Evolutionary conservation across 1,140 invertebrate species (phyloP).

Genomic region (Aethina tumida): DNA sequence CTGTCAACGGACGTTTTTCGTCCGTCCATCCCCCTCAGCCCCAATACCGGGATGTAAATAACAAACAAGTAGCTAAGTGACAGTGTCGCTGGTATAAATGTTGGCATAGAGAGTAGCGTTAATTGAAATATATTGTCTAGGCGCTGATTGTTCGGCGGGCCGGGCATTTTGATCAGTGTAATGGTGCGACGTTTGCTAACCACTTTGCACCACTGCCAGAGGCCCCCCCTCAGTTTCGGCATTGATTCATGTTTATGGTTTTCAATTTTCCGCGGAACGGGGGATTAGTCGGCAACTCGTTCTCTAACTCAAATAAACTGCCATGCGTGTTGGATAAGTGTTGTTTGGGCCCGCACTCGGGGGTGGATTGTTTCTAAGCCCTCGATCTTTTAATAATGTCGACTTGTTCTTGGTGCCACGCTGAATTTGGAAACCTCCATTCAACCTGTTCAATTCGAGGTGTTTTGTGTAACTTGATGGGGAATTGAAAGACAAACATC

Average conservation of each 20-base stretch:
- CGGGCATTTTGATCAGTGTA: conserved; percentile 24
- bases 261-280: conserved; percentile 11
- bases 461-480: no score
- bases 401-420: no score
- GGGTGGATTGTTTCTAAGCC: no score
- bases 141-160: conserved; percentile 29
- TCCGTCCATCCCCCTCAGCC: not conserved
- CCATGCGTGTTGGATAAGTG: no score
- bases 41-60: conserved; percentile 29
- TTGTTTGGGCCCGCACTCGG: no score
- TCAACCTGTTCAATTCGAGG: no score
- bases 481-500: no score
- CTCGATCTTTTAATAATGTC: no score
- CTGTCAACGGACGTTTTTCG: conserved; percentile 1
- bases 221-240: conserved; percentile 4
- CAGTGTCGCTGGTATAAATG: conserved; percentile 23
- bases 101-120: conserved; percentile 24
- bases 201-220: conserved; percentile 13
- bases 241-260: conserved; percentile 22
- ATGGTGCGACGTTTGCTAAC: conserved; percentile 22
- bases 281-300: no score
- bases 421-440: no score
- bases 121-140: conserved; percentile 35
- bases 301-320: no score
- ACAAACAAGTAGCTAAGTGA: conserved; percentile 34